Conservation (phyloP, 2,797 vertebrate genomes). For the Melopsittacus undulatus region DNA sequence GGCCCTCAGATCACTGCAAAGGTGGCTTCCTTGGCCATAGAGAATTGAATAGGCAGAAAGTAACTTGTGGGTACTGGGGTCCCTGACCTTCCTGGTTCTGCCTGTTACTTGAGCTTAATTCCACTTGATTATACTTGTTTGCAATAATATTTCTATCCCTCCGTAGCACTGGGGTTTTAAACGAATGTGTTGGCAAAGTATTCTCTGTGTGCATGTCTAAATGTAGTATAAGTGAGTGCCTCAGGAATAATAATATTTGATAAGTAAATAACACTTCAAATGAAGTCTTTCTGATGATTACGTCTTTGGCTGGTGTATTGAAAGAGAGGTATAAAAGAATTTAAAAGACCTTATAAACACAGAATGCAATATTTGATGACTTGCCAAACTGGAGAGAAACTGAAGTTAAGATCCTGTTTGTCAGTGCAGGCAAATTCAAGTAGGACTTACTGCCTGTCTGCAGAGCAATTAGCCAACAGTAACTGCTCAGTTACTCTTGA, state of each 20-base stretch:
- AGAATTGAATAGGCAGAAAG: not conserved
- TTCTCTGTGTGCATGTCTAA: not conserved
- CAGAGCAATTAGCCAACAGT: not conserved
- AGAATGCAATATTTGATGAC: not conserved
- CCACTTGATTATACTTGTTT: not conserved
- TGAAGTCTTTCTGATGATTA: not conserved
- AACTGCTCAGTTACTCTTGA: not conserved
- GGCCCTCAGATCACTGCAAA: not conserved
- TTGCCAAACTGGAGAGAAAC: not conserved
- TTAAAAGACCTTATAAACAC: conserved; percentile 15
- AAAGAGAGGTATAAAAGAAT: not conserved
- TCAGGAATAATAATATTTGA: not conserved
- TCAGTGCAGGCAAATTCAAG: not conserved
- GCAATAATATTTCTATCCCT: not conserved
- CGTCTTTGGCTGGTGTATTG: conserved; percentile 16
- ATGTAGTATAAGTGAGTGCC: not conserved
- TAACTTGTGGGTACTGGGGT: not conserved
- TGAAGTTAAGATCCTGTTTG: not conserved
- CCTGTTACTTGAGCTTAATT: not conserved
- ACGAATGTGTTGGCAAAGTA: not conserved
- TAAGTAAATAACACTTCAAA: not conserved
- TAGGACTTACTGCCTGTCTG: not conserved
- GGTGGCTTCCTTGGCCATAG: not conserved
- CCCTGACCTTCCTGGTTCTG: not conserved
- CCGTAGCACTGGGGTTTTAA: not conserved